Base-by-base conservation (phyloP, 2,113 vertebrate genomes). In the Tenrec ecaudatus region DNA sequence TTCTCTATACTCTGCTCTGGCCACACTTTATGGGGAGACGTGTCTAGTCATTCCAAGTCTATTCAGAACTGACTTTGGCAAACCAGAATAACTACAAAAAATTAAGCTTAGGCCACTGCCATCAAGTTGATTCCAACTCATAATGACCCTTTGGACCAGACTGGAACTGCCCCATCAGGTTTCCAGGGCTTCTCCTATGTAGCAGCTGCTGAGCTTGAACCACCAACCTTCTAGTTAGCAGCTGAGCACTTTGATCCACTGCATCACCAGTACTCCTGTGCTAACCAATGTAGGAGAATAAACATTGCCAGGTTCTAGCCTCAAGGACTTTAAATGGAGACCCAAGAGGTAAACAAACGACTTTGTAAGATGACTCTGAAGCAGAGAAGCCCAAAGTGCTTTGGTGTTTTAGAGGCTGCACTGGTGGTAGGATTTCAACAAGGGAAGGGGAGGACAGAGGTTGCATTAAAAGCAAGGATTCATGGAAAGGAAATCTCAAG, bases 391-490 rank as follows among this genome's bases (percentile, higher is more conserved):
- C 82, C 75, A 89, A 83, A 85, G 64, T 87, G 76, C 73, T 87
- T 31, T 91, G 79, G 75, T 57, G 79, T 89, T 85, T 71, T 27
- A 22, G 84, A 43, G 68, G 64, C 86, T 77, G 86, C 73, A 82
- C 53, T 4, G 19, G 62, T 6, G 4, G 82, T 62, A 75, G 27
- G 73, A 38, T 94, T 88, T 91, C 91, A 79, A 57, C 12, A 82
- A 95, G 90, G 40, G 60, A 94, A 73, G 38, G 75, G 0, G 25
- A 82, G 19, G 22, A 36, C 53, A 75, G 40, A 84, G 60, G 84
- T 92, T 64, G 22, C 19, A 69, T 60, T 76, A 68, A 88, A 89
- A 95, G 79, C 78, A 82, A 92, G 91, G 86, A 95, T 31, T 22
- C 31, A 73, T 31, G 76, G 76, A 77, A 75, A 73, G 79, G 88